A percentile compares a stretch with the other conserved stretches of the same genome.
Evolutionary conservation across 2,113 vertebrate genomes (phyloP).

Genomic region (Oncorhynchus mykiss): DNA sequence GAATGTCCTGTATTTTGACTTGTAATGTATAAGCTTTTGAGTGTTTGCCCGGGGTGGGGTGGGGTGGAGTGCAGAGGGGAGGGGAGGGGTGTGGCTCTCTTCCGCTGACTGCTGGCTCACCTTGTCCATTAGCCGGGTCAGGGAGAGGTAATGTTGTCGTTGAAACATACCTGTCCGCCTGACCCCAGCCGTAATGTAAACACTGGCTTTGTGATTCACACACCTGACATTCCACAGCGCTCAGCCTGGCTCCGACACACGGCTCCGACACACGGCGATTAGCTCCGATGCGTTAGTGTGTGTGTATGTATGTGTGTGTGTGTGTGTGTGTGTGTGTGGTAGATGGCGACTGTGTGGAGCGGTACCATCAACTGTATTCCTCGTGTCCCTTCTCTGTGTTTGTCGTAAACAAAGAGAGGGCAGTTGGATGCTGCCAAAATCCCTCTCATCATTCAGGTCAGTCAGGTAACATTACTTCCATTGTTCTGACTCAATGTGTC

Average conservation of each 20-base stretch:
- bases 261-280: conserved; percentile 61
- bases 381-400: no score
- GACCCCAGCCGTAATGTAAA: conserved; percentile 87
- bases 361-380: no score
- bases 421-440: no score
- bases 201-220: conserved; percentile 79
- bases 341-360: no score
- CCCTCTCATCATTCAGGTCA: no score
- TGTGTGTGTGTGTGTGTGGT: no score
- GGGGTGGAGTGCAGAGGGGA: not conserved
- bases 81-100: conserved; percentile 57
- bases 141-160: conserved; percentile 92
- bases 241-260: conserved; percentile 64
- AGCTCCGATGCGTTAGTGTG: conserved; percentile 65
- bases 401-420: no score
- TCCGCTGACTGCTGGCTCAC: conserved; percentile 87
- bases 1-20: conserved; percentile 35
- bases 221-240: conserved; percentile 80
- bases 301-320: not conserved
- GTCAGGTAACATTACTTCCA: no score
- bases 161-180: conserved; percentile 90
- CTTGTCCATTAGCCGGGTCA: conserved; percentile 87
- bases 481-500: no score
- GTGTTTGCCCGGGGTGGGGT: conserved; percentile 4
- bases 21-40: not conserved